Conservation (phyloP, 2,888 invertebrate genomes). For the Pammene aurita region DNA sequence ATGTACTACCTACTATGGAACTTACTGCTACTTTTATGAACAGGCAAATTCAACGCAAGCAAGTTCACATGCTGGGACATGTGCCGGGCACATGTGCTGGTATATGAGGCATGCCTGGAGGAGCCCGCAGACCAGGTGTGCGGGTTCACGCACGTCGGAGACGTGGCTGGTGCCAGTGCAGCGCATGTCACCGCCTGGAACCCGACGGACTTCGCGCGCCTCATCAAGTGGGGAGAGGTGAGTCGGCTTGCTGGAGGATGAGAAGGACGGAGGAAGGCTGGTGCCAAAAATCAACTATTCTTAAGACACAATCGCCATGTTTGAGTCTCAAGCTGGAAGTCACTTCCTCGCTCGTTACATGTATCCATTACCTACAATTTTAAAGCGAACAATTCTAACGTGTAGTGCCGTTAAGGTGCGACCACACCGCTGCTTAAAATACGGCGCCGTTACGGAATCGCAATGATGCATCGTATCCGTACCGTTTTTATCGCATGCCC, state of each 20-base stretch:
- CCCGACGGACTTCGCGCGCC: slow-evolving; percentile 87
- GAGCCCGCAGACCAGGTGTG: slow-evolving; percentile 90
- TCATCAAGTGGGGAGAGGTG: slow-evolving; percentile 90
- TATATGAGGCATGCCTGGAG: slow-evolving; percentile 89
- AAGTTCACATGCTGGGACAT: slow-evolving; percentile 87
- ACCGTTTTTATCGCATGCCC: no score
- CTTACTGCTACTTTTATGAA: slow-evolving; percentile 30
- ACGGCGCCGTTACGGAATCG: no score
- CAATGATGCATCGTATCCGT: no score
- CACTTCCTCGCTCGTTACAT: no score
- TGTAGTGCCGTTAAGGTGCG: no score
- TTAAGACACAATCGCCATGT: no score
- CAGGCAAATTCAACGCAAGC: slow-evolving; percentile 87
- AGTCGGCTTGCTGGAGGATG: slow-evolving; percentile 34
- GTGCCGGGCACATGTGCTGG: slow-evolving; percentile 86
- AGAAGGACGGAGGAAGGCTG: not conserved
- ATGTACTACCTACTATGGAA: no score
- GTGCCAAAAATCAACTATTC: no score
- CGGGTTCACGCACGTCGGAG: slow-evolving; percentile 89
- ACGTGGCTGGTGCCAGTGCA: slow-evolving; percentile 84
- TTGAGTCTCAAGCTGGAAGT: no score
- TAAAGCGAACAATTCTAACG: no score
- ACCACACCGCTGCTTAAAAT: no score
- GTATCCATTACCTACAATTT: no score
- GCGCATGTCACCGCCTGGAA: slow-evolving; percentile 88